phyloP scores from a whole-genome alignment of 1,140 invertebrate genomes.

The Paramacrobiotus metropolitanus region DNA sequence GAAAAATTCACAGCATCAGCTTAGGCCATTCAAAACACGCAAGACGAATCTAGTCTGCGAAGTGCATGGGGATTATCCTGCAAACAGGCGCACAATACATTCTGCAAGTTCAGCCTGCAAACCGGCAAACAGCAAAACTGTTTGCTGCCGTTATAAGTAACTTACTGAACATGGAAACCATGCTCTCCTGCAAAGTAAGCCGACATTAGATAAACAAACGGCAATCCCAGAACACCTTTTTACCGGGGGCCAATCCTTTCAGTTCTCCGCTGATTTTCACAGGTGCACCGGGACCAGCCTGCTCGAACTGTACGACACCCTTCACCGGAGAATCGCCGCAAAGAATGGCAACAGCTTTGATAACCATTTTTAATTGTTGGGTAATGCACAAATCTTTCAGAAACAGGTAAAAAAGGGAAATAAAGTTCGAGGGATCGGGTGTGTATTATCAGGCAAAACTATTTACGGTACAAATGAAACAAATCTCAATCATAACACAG shows the following conservation, averaged over 20 bases:
- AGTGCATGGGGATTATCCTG: no score
- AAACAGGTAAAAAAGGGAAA: not conserved
- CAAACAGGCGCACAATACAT: no score
- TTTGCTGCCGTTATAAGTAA: no score
- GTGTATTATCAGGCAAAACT: no score
- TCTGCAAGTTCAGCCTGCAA: no score
- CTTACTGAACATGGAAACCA: conserved; percentile 73
- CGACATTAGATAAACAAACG: no score
- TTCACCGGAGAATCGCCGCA: conserved; percentile 5
- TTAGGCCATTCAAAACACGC: no score
- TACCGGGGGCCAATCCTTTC: conserved; percentile 37
- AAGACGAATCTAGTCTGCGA: not conserved
- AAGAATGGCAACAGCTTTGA: not conserved
- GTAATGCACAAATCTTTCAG: not conserved
- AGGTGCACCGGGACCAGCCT: conserved; percentile 20
- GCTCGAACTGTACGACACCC: conserved; percentile 4
- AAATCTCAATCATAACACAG: no score
- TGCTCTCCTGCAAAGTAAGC: conserved; percentile 36
- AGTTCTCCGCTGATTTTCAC: conserved; percentile 46
- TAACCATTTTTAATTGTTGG: not conserved
- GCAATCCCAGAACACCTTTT: no score
- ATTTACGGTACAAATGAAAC: no score
- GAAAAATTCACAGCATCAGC: not conserved
- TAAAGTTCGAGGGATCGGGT: no score
- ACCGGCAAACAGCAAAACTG: no score